Base-by-base conservation (phyloP, 2,888 invertebrate genomes). In the Amblyjoppa fuscipennis region DNA sequence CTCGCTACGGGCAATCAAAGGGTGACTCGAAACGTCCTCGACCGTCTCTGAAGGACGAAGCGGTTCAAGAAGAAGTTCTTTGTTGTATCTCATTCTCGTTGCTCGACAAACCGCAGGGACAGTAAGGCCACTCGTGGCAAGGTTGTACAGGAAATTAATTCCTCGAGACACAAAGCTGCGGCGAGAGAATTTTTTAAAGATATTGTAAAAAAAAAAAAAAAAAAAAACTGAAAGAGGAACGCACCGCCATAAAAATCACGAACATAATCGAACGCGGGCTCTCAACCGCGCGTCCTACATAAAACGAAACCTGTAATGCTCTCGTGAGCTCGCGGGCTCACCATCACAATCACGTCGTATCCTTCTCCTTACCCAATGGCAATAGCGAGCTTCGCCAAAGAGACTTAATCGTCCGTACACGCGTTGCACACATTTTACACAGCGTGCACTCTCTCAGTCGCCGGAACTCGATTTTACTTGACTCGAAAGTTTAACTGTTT, bases 211-310 rank as follows among this genome's bases (percentile, higher is more conserved):
- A 13, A 59, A 9, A 61, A 45, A 7, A 5, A 41, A 28, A 38
- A 31, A 74, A 28, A 25, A 59, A 7, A 45, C 45, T 45, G 34
- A 64, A 38, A 64, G 34, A n/a, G 38, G 38, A 64, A 16, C n/a
- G 64, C 64, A 13, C 2, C n/a, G 68, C 69, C 34, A 68, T 38
- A 74, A 56, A 74, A n/a, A 71, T 49, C 49, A 45, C 68, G 16
- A 66, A 69, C 25, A 78, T 78, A 16, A 73, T 83, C 70, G 73
- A 83, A 81, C 34, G 70, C 20, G 51, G 4, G 31, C 81, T 81
- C 51, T 66, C 70, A 66, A 61, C 64, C 69, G 77, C 68, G 70
- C 78, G 78, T 83, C 80, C 86, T 79, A 86, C 78, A 86, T 84
- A 68, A 73, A 74, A 75, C 81, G 74, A 84, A 86, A 83, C 83